Base-by-base conservation (phyloP, 2,113 vertebrate genomes). In the Neoarius graeffei region DNA sequence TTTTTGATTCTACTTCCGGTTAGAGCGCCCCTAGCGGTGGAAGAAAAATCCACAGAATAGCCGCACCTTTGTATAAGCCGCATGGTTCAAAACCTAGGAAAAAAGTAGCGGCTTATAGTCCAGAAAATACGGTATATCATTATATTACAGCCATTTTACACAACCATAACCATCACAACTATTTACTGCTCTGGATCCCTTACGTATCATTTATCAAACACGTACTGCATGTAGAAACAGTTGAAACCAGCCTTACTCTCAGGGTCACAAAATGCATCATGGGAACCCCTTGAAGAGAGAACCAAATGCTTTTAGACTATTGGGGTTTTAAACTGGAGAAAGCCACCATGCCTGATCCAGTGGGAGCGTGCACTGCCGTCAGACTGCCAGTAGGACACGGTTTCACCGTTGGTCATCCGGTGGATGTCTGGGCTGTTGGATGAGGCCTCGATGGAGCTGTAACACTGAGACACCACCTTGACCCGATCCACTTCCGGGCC, bases 341-440 rank as follows among this genome's bases (percentile, higher is more conserved):
- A 66, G 60, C 9, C 54, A 81, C 23, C 96, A 91, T 93, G 95
- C 98, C 98, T 97, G 86, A 99, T 98, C 98, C 98, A 99, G 80
- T 99, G 98, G 0, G 98, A 99, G 30, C 98, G 97, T 0, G 98
- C 97, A 0, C 97, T 99, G 73, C 98, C 98, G 1, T 99, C 98
- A 0, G 98, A 99, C 94, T 99, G 97, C 98, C 98, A 99, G 93
- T 97, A 99, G 59, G 98, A 97, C 0, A 95, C 91, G 0, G 98
- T 99, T 64, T 99, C 98, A 7, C 98, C 98, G 0, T 98, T 99
- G 0, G 97, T 98, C 97, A 99, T 97, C 93, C 98, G 98, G 93
- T 97, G 95, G 5, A 98, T 92, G 79, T 99, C 98, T 0, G 95
- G 90, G 0, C 96, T 95, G 42, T 99, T 99, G 83, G 98, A 99